Base-by-base conservation (phyloP, 2,113 vertebrate genomes). In the Tychaedon coryphoeus region DNA sequence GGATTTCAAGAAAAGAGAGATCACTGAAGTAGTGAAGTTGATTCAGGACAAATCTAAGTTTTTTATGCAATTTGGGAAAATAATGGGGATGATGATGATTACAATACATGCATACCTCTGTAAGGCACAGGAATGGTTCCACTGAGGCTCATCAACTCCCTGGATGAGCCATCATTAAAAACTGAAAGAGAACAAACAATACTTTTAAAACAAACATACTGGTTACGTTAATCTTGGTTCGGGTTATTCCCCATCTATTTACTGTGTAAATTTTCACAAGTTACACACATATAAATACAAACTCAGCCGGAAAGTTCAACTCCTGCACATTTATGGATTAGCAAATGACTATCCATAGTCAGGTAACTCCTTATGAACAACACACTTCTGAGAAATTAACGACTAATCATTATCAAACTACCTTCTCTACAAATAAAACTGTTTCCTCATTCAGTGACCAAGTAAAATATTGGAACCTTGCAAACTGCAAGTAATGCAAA, bases 71-170 rank as follows among this genome's bases (percentile, higher is more conserved):
- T 62, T 38, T 75, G 25, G 45, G 26, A 86, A 80, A 67, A 90
- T 18, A 66, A 34, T 4, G 8, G 25, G 42, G 19, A 58, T n/a
- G 8, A 24, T 36, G 4, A 12, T 17, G 9, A 42, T 8, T 31
- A 22, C 13, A 73, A 43, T 12, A 81, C 72, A 61, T 15, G 6
- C 74, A 57, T 98, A 99, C 99, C 99, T 99, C 98, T 99, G 91
- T 99, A 99, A 98, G 98, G 98, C 81, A 99, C 99, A 86, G 99
- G 99, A 73, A 99, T 99, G 45, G 99, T 99, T 96, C 99, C 99
- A 76, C 98, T 98, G 92, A 99, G 98, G 95, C 99, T 99, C 98
- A 99, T 99, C 95, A 99, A 94, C 94, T 99, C 99, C 88, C 98
- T 99, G 29, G 98, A 98, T 77, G 98, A 98, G 42, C 99, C 99